phyloP scores from a whole-genome alignment of 1,140 invertebrate genomes.

The Tetragnatha versicolor region DNA sequence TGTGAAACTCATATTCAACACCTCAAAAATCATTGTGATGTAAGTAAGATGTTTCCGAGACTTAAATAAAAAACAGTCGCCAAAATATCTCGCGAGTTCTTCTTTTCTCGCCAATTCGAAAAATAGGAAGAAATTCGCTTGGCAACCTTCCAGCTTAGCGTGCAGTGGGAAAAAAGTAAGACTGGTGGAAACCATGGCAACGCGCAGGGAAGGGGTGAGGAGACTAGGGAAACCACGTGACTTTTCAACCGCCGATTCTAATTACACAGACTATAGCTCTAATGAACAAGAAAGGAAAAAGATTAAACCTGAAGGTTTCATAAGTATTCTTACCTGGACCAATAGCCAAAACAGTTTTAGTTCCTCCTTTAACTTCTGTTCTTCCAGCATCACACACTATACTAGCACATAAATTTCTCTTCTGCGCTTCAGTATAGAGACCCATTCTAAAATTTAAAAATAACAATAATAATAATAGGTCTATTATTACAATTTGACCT shows the following conservation, averaged over 20 bases:
- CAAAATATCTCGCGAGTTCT: no score
- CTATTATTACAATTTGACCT: not conserved
- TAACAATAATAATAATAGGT: not conserved
- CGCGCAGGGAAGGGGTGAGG: not conserved
- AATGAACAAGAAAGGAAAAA: no score
- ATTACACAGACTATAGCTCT: no score
- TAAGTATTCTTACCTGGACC: conserved; percentile 71
- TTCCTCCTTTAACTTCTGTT: conserved; percentile 86
- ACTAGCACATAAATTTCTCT: conserved; percentile 74
- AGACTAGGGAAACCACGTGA: not conserved
- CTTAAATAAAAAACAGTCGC: no score
- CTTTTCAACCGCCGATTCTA: no score
- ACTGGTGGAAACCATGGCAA: no score
- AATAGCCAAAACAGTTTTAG: conserved; percentile 85
- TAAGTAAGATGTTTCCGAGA: no score
- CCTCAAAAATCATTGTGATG: no score
- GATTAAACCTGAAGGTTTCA: not conserved
- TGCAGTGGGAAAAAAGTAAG: no score
- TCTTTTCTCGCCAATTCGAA: no score
- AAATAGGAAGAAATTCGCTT: no score
- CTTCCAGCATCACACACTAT: conserved; percentile 87
- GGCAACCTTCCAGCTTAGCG: no score
- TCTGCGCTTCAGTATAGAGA: conserved; percentile 69
- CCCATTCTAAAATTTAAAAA: not conserved
- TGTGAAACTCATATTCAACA: not conserved